Percentiles rank a stretch among this genome's conserved stretches.
These are phyloP conservation scores for Drosophila kanekoi DNA, from an alignment of 2,888 invertebrate genomes.

Conservation along the genomic window DNA sequence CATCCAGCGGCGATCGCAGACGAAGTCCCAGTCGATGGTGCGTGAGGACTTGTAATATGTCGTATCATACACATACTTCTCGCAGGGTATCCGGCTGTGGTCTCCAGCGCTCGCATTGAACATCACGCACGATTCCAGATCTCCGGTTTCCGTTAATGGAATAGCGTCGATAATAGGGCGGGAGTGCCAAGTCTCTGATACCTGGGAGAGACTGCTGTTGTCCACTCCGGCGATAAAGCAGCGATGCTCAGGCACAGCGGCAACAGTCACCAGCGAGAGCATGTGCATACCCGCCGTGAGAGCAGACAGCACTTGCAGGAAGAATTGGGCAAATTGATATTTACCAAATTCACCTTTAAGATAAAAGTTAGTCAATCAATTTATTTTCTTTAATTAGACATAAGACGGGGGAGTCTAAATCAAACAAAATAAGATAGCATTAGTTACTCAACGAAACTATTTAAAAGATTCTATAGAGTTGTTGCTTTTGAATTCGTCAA, in stretches of 20 bases:
- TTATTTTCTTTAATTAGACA: neutral
- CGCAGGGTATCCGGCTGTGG: slow-evolving; percentile 85
- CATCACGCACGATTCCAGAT: slow-evolving; percentile 88
- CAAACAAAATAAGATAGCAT: too few species aligned
- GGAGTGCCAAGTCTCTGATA: slow-evolving; percentile 86
- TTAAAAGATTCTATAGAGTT: too few species aligned
- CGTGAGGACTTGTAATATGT: slow-evolving; percentile 90
- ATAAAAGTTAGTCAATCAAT: neutral
- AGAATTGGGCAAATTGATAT: slow-evolving; percentile 92
- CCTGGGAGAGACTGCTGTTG: slow-evolving; percentile 85
- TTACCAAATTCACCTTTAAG: slow-evolving; percentile 92
- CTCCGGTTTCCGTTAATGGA: slow-evolving; percentile 87
- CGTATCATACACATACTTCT: slow-evolving; percentile 90
- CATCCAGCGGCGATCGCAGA: slow-evolving; percentile 93
- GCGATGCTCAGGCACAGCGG: slow-evolving; percentile 91
- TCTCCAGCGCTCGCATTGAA: slow-evolving; percentile 68
- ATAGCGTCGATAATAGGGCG: slow-evolving; percentile 86
- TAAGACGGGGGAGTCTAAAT: neutral
- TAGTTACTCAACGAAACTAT: too few species aligned
- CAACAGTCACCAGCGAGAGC: slow-evolving; percentile 92
- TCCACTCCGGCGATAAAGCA: slow-evolving; percentile 86
- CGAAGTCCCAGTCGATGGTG: slow-evolving; percentile 93
- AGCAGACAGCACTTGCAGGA: slow-evolving; percentile 91
- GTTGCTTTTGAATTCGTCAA: too few species aligned
- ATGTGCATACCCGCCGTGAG: slow-evolving; percentile 92